These are phyloP conservation scores for Nemotelus nigrinus DNA, from an alignment of 2,888 invertebrate genomes.

Conservation along the genomic window DNA sequence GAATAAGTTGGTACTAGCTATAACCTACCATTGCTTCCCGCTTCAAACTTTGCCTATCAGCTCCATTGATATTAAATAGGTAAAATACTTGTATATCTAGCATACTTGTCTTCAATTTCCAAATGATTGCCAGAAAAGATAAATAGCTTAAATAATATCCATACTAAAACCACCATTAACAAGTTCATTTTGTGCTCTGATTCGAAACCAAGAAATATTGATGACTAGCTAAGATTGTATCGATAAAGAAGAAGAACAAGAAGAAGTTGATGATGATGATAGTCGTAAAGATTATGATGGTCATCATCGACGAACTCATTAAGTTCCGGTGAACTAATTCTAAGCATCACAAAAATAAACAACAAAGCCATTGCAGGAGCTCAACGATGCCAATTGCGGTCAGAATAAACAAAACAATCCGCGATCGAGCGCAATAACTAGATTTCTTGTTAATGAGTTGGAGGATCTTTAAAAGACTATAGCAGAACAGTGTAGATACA, in stretches of 20 bases:
- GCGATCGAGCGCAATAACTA: not conserved
- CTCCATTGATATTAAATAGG: no score
- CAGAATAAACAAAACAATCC: not conserved
- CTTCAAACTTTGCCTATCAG: no score
- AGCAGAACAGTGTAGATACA: not conserved
- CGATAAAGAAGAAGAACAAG: not conserved
- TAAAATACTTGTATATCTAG: not conserved
- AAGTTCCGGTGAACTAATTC: not conserved
- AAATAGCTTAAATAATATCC: constrained; percentile 26
- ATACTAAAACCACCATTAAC: constrained; percentile 31
- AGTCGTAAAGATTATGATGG: constrained; percentile 1
- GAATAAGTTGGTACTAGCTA: no score
- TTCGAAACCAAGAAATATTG: constrained; percentile 2
- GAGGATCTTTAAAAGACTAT: not conserved
- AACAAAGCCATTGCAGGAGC: not conserved
- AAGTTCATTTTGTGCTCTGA: not conserved
- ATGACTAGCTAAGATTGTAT: not conserved
- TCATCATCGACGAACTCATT: constrained; percentile 1
- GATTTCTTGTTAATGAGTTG: not conserved
- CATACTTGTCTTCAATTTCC: constrained; percentile 21
- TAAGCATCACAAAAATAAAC: not conserved
- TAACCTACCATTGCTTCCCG: no score
- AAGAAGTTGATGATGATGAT: not conserved
- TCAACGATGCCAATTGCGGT: not conserved
- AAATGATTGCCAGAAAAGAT: constrained; percentile 35